These are phyloP conservation scores for Scophthalmus maximus DNA, from an alignment of 2,113 vertebrate species.

Conservation along the genomic window DNA sequence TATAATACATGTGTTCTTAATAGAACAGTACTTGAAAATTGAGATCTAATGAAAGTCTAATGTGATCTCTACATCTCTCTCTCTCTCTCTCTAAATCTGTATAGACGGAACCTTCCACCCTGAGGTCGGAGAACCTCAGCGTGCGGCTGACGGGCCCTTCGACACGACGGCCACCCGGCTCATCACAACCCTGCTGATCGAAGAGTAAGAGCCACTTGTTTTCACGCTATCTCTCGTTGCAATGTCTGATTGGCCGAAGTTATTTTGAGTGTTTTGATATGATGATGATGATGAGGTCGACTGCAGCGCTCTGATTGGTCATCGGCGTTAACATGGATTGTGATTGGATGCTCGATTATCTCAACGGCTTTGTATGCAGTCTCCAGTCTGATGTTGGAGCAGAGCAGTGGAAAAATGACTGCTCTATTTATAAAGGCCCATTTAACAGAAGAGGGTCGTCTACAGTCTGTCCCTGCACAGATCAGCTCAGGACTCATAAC, in stretches of 20 bases:
- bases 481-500: background rate
- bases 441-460: constrained; percentile 68
- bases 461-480: background rate
- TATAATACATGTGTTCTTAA: too few species aligned
- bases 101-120: background rate
- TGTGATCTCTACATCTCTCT: too few species aligned
- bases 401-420: constrained; percentile 70
- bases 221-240: background rate
- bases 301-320: constrained; percentile 27
- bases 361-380: constrained; percentile 7
- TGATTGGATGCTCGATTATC: constrained; percentile 34
- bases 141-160: background rate
- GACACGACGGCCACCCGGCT: background rate
- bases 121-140: background rate
- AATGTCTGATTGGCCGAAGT: constrained; percentile 12
- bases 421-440: constrained; percentile 76
- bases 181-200: background rate
- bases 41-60: too few species aligned
- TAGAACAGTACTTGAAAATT: too few species aligned
- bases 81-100: background rate
- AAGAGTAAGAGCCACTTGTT: background rate
- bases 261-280: constrained; percentile 25
- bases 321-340: background rate
- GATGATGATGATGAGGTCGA: constrained; percentile 7
- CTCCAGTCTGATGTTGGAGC: constrained; percentile 49